Evolutionary conservation across 2,888 invertebrate species (phyloP), one percentile per base, ranked within the genome.

Genomic region (Philonicus albiceps): DNA sequence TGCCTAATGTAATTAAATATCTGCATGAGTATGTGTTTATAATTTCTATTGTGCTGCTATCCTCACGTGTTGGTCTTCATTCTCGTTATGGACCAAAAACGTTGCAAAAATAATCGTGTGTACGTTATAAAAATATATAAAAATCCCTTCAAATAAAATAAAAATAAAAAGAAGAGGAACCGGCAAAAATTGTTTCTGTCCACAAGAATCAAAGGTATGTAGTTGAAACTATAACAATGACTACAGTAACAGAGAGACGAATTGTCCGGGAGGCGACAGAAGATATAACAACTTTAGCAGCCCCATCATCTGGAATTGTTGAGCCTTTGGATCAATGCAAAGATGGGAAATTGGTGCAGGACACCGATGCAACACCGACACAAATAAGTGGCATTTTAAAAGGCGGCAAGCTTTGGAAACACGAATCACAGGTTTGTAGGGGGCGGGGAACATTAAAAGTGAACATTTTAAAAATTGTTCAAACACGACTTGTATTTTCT

Each of bases 331-430:
- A 90, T 43, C 88, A 87, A 78, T 89, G 88, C 19, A 90, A 90
- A 3, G 89, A 90, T 78, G 89, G 89, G 85, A 91, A 91, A 86
- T 91, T 90, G 85, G 90, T 91, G 89, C 91, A 91, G 89, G 90
- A 91, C 86, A 91, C 93, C 40, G 94, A 94, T 86, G 93, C 92
- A 87, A 95, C 95, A 0, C 94, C 95, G 1, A 93, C 93, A 87
- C 93, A 94, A 86, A 93, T 95, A 43, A 95, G 95, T 76, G 96
- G 96, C 37, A 96, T 96, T 87, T 92, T 96, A 4, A 96, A 96
- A 91, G 96, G 96, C 16, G 96, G 96, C 8, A 93, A 95, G 88
- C 93, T 96, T 16, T 96, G 96, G 96, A 95, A 95, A 89, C 94
- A 94, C 87, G 91, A 94, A 88, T 93, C 94, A 88, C 94, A 94